These are phyloP conservation scores for Xenotilapia longispinis DNA, from an alignment of 2,113 vertebrate genomes.

Conservation along the genomic window DNA sequence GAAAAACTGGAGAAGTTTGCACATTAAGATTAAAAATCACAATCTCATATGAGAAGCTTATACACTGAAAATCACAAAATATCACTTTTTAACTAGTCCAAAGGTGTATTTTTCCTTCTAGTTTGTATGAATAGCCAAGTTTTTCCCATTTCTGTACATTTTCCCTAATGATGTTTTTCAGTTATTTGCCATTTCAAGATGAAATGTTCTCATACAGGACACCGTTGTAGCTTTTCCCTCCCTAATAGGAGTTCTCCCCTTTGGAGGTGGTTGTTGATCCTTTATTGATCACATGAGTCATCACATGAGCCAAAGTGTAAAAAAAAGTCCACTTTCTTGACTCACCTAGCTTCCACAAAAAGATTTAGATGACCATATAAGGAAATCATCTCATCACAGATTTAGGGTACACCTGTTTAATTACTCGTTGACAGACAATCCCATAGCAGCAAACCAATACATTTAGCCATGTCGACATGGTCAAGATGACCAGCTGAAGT, in stretches of 20 bases:
- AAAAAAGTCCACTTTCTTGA: not conserved
- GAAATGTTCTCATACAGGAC: rapidly evolving
- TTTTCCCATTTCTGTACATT: not conserved
- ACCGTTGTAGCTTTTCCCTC: rapidly evolving
- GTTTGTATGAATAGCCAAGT: not conserved
- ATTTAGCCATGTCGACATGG: not conserved
- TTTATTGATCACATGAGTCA: not conserved
- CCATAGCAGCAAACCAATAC: not conserved
- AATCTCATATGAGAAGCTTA: not conserved
- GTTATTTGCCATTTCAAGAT: not conserved
- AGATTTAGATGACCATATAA: not conserved
- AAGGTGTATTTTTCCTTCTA: not conserved
- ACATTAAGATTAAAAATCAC: not conserved
- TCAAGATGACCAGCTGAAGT: not conserved
- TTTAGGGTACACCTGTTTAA: not conserved
- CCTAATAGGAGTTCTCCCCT: not conserved
- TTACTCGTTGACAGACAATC: rapidly evolving
- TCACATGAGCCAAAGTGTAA: not conserved
- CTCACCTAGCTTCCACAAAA: not conserved
- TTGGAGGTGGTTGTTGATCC: not conserved
- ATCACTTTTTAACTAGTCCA: not conserved
- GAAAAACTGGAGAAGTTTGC: not conserved
- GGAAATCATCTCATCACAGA: not conserved
- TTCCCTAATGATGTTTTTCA: not conserved
- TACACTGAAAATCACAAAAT: not conserved